Conservation (phyloP, 2,797 vertebrate genomes). For the Amniataba percoides region DNA sequence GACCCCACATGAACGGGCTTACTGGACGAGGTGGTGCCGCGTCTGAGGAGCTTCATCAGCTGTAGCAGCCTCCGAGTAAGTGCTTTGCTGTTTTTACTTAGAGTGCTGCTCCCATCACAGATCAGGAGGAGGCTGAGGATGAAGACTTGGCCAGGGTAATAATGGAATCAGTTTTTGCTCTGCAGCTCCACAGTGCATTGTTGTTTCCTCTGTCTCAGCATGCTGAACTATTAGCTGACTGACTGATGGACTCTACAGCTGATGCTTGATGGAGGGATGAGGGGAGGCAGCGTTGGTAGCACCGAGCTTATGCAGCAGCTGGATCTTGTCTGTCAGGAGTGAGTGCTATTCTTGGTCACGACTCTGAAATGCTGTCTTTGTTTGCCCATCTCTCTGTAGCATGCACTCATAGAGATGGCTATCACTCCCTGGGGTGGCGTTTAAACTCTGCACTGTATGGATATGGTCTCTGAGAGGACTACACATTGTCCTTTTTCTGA, state of each 20-base stretch:
- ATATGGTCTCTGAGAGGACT: constrained; percentile 12
- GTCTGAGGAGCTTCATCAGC: constrained; percentile 91
- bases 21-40: constrained; percentile 88
- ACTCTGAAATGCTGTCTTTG: constrained; percentile 75
- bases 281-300: constrained; percentile 43
- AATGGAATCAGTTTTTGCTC: constrained; percentile 22
- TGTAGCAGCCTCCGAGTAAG: constrained; percentile 90
- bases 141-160: constrained; percentile 18
- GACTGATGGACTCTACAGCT: constrained; percentile 42
- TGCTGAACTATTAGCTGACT: constrained; percentile 37
- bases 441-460: constrained; percentile 31
- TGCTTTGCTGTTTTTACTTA: constrained; percentile 71
- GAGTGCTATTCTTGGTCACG: constrained; percentile 78
- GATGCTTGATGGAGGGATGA: constrained; percentile 44
- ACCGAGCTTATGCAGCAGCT: constrained; percentile 64
- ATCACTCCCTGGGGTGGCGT: constrained; percentile 39
- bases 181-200: constrained; percentile 11
- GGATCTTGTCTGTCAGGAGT: constrained; percentile 61
- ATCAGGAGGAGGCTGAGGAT: constrained; percentile 7
- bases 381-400: constrained; percentile 68
- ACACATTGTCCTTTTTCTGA: background rate
- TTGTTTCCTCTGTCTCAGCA: constrained; percentile 34
- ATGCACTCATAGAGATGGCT: constrained; percentile 56
- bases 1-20: constrained; percentile 91
- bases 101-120: constrained; percentile 24